Evolutionary conservation across 1,140 invertebrate genomes (phyloP), one percentile per base, ranked within the genome.

Genomic region (Pemphigus obesinymphae): DNA sequence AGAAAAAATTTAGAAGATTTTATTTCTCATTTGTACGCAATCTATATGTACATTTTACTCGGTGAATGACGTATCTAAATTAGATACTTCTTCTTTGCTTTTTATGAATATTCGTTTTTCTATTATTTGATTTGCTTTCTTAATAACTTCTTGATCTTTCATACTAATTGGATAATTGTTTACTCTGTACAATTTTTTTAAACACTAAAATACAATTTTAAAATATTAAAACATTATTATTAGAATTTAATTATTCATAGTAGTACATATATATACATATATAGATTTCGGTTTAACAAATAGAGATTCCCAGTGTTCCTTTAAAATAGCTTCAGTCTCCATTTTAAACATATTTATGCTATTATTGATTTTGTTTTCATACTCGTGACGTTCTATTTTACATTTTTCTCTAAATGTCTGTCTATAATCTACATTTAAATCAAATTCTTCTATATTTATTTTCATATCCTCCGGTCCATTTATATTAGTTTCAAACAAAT

Each of bases 381-480:
- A 58, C 8, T 82, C 40, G 2, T 83, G 58, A 48, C 82, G 48
- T 63, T 83, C 81, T 31, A 63, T 29, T 29, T 50, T 50, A 23
- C 68, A 83, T 15, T 84, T 40, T 55, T 73, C 68, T 29, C 50
- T 63, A 26, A 68, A 48, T 61, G 5, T 37, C 31, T 72, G 50
- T 61, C 81, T 73, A 29, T 58, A 45, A 26, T 83, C 82, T 45
- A 73, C 40, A 55, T 84, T 82, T 58, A 84, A 63, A 82, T 84
- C 80, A 63, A 84, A 84, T 66, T 82, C 83, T 20, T 81, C 50
- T 61, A 84, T 83, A 37, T 76, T 29, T 48, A 84, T 53, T 55
- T 83, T 83, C 23, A 75, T 83, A 11, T 84, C 80, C n/a, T 73
- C 76, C 3, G 82, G 63, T 8, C 63, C 78, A 20, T 53, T 75